phyloP scores from a whole-genome alignment of 2,113 vertebrate species.

The Okapia johnstoni region DNA sequence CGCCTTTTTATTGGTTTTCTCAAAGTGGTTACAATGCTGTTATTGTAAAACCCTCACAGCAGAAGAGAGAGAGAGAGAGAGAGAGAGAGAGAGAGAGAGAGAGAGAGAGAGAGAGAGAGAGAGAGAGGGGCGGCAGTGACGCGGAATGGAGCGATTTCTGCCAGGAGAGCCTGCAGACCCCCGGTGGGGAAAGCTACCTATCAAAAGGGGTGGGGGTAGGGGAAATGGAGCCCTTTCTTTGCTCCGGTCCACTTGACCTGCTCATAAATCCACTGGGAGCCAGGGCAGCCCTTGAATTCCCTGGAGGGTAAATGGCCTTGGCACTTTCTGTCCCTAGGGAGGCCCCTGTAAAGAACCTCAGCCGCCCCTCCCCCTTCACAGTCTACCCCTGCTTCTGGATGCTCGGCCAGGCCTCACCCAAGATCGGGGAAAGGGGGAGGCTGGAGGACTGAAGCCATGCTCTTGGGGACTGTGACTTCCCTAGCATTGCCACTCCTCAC shows the following conservation, averaged over 20 bases:
- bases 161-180: constrained; percentile 19
- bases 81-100: constrained; percentile 52
- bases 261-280: constrained; percentile 9
- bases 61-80: constrained; percentile 53
- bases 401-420: background rate
- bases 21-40: constrained; percentile 74
- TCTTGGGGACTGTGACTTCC: background rate
- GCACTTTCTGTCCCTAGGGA: background rate
- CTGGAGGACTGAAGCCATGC: background rate
- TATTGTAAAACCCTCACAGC: constrained; percentile 71
- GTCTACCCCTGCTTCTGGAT: background rate
- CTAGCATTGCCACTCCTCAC: background rate
- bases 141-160: constrained; percentile 62
- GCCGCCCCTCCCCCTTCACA: background rate
- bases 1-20: constrained; percentile 75
- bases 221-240: background rate
- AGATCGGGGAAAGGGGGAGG: background rate
- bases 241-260: constrained; percentile 7
- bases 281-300: background rate
- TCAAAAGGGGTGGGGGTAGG: background rate
- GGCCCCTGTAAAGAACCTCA: background rate
- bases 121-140: background rate
- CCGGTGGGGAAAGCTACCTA: constrained; percentile 8
- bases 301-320: constrained; percentile 10
- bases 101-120: constrained; percentile 37